Base-by-base conservation (phyloP, 2,888 invertebrate genomes). In the Mesopsocus fuscifrons region DNA sequence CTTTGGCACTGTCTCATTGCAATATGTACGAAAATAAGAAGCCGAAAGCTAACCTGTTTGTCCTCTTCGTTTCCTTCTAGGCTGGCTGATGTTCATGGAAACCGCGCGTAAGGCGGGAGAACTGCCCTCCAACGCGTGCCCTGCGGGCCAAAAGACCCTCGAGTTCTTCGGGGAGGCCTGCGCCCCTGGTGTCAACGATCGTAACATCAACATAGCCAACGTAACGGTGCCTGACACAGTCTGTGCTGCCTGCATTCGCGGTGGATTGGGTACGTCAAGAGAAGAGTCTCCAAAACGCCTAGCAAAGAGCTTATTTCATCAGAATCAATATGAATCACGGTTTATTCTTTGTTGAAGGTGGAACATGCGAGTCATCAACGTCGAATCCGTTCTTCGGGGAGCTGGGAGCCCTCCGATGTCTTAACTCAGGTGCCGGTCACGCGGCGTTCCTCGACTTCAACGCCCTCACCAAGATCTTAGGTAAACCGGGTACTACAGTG, bases 1-100 rank as follows among this genome's bases (percentile, higher is more conserved):
- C n/a, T n/a, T n/a, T n/a, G n/a, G n/a, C n/a, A n/a, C n/a, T n/a
- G n/a, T n/a, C n/a, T n/a, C n/a, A n/a, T n/a, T n/a, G n/a, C n/a
- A n/a, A n/a, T n/a, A n/a, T n/a, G n/a, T n/a, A n/a, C n/a, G n/a
- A n/a, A n/a, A n/a, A n/a, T n/a, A n/a, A n/a, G n/a, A n/a, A n/a
- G n/a, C n/a, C n/a, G n/a, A n/a, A n/a, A n/a, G n/a, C n/a, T n/a
- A n/a, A n/a, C n/a, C n/a, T n/a, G n/a, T n/a, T n/a, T n/a, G n/a
- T n/a, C n/a, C n/a, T n/a, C n/a, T n/a, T n/a, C n/a, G n/a, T n/a
- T n/a, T n/a, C n/a, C n/a, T 26, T 11, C 6, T 26, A 48, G 72
- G 74, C 4, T 75, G 71, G 65, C 57, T 76, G 34, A 66, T 74
- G 2, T 75, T 74, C 53, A 60, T 75, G 2, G 67, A 71, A 33